Evolutionary conservation across 2,888 invertebrate species (phyloP).

Genomic region (Heliconius sara): DNA sequence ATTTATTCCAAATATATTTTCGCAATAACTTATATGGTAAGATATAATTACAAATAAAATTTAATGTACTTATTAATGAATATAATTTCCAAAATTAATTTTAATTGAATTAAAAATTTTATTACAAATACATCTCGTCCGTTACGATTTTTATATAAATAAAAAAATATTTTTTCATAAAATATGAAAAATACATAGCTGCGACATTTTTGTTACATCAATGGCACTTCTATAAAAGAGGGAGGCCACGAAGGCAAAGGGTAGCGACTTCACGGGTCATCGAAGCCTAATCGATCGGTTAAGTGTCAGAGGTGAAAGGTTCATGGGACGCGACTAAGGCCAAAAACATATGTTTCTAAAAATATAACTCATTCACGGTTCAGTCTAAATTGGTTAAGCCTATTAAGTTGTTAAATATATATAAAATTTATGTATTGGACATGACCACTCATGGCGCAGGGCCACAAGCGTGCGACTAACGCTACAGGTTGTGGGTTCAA

Average conservation of each 20-base stretch:
- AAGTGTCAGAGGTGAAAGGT: slow-evolving; percentile 30
- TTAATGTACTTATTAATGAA: background rate
- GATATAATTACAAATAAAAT: too few relatives aligned
- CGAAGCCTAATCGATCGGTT: slow-evolving; percentile 24
- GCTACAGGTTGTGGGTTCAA: too few relatives aligned
- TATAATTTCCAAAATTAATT: background rate
- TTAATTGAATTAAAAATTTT: background rate
- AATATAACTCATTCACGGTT: background rate
- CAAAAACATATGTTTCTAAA: slow-evolving; percentile 8
- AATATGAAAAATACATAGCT: background rate
- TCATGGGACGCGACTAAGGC: background rate
- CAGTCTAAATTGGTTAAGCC: too few relatives aligned
- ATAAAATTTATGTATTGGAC: too few relatives aligned
- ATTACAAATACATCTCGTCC: background rate
- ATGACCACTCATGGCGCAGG: too few relatives aligned
- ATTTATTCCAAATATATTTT: background rate
- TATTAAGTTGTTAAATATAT: too few relatives aligned
- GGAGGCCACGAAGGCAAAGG: slow-evolving; percentile 6
- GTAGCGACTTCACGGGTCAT: slow-evolving; percentile 22
- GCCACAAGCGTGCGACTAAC: too few relatives aligned
- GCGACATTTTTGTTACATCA: slow-evolving; percentile 12
- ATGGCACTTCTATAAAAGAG: slow-evolving; percentile 11
- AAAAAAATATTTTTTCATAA: background rate
- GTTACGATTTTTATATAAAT: background rate
- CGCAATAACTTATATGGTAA: too few relatives aligned